Evolutionary conservation across 2,113 vertebrate genomes (phyloP).

Genomic region (Limnothrissa miodon): DNA sequence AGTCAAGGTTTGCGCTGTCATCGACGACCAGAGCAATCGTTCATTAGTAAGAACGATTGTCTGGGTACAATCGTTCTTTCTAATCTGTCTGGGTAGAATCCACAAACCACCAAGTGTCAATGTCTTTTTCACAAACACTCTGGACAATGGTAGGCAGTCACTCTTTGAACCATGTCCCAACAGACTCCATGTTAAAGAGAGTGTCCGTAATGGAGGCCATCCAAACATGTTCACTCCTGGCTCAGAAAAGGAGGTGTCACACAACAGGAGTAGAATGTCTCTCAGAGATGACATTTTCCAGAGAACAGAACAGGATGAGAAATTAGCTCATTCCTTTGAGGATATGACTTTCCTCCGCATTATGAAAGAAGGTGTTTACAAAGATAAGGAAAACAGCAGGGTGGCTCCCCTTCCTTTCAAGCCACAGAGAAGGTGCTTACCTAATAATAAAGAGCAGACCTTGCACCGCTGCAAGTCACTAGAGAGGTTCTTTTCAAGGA

Average conservation of each 20-base stretch:
- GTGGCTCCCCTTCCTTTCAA: constrained; percentile 33
- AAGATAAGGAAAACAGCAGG: constrained; percentile 28
- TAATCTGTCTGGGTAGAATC: too few relatives aligned
- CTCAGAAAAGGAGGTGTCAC: too few relatives aligned
- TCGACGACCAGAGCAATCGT: constrained; percentile 19
- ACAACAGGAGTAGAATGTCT: background rate
- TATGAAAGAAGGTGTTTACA: constrained; percentile 28
- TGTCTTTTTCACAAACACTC: background rate
- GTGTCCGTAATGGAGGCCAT: too few relatives aligned
- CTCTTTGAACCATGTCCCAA: constrained; percentile 9
- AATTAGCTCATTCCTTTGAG: background rate
- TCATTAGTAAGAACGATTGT: constrained; percentile 16
- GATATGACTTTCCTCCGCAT: background rate
- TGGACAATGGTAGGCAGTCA: constrained; percentile 14
- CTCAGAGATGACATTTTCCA: background rate
- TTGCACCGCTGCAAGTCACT: background rate
- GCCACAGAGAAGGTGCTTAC: background rate
- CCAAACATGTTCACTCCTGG: too few relatives aligned
- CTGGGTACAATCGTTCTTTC: too few relatives aligned
- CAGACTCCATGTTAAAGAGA: too few relatives aligned
- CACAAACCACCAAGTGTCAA: too few relatives aligned
- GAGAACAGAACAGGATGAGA: background rate
- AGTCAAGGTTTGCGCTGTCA: background rate
- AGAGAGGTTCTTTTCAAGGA: constrained; percentile 7
- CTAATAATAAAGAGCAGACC: constrained; percentile 17